Percentiles rank a stretch among this genome's conserved stretches.
Evolutionary conservation across 2,797 vertebrate species (phyloP).

Genomic region (Hypotaenidia philippensis): DNA sequence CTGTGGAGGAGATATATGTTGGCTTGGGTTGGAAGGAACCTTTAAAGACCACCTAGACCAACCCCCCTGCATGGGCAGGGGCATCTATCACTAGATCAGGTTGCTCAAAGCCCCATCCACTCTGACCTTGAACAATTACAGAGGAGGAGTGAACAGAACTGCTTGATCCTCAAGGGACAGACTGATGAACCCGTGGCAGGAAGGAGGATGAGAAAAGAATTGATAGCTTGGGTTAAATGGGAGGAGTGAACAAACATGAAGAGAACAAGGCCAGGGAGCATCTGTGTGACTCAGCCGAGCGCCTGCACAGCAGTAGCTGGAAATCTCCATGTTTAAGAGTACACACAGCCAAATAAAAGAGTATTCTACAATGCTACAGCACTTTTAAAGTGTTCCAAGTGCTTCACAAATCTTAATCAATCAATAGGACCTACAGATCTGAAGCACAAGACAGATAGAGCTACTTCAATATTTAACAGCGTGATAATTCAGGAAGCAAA

Average conservation of each 20-base stretch:
- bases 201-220: not conserved
- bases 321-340: not conserved
- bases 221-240: not conserved
- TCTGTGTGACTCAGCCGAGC: not conserved
- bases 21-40: not conserved
- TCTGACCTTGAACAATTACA: not conserved
- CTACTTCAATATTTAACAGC: not conserved
- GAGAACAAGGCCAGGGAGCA: not conserved
- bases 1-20: not conserved
- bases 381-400: not conserved
- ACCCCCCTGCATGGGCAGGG: not conserved
- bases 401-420: not conserved
- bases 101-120: not conserved
- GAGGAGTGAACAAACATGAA: not conserved
- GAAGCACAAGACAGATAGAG: not conserved
- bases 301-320: accelerated
- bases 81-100: not conserved
- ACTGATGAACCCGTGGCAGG: not conserved
- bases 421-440: not conserved
- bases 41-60: not conserved
- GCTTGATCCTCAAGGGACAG: accelerated
- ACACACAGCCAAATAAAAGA: not conserved
- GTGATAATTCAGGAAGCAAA: not conserved
- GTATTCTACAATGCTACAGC: not conserved
- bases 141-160: not conserved